Base-by-base conservation (phyloP, 2,888 invertebrate genomes). In the Eupithecia inturbata region DNA sequence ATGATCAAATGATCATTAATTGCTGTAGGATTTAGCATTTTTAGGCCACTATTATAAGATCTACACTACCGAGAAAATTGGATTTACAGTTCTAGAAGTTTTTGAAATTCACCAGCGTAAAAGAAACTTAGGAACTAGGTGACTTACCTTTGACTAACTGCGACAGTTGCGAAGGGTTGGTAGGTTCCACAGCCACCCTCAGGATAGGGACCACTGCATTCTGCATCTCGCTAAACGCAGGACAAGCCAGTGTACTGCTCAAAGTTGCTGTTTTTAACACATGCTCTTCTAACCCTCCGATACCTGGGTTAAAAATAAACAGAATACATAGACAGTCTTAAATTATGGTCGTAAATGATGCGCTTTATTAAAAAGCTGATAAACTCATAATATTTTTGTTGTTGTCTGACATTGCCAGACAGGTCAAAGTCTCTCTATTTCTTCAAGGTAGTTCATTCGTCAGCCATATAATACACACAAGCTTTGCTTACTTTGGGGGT, bases 151-250 rank as follows among this genome's bases (percentile, higher is more conserved):
- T 96, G 0, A 96, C 95, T 66, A 97, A 87, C 81, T 96, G 95
- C 0, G 96, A 95, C 90, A 99, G 95, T 83, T 99, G 98, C 70
- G 96, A 95, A 0, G 97, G 96, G 87, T 97, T 96, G 1, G 95
- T 95, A 0, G 99, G 98, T 89, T 99, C 99, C 14, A 99, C 95
- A 1, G 99, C 99, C 1, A 99, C 99, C 77, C 98, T 95, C 2
- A 99, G 95, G 76, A 99, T 98, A 0, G 99, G 99, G 4, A 97
- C 96, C 0, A 97, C 96, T 73, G 96, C 95, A 9, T 96, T 95
- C 62, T 96, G 96, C 75, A 98, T 93, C 85, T 98, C 98, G 68
- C 97, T 96, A 85, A 99, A 98, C 0, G 99, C 96, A 0, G 98
- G 98, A 88, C 98, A 98, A 60, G 96, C 96, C 70, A 97, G 87